Base-by-base conservation (phyloP, 2,113 vertebrate genomes). In the Nyctibius bracteatus region DNA sequence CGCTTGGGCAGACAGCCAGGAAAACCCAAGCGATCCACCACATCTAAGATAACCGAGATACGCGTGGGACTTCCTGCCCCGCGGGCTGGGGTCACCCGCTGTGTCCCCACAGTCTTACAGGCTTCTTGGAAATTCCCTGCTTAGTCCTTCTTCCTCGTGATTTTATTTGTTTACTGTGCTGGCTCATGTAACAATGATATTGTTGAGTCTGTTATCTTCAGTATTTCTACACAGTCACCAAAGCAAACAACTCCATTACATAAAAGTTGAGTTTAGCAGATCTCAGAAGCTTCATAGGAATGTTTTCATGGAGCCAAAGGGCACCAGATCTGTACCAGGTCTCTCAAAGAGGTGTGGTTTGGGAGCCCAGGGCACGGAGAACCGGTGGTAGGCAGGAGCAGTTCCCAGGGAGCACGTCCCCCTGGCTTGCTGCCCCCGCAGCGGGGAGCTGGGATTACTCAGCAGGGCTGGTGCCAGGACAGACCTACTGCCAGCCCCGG, bases 51-150 rank as follows among this genome's bases (percentile, higher is more conserved):
- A 46, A 35, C 0, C 21, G 70, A 81, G 52, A 66, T 43, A 7
- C 1, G 15, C 0, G 1, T 68, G 78, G 70, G 39, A 22, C 89
- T 74, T 90, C 81, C 88, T 92, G 80, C 74, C n/a, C 59, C 31
- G 30, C 24, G 15, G 65, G 19, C 83, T 43, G 51, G 57, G 39
- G 35, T 95, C 91, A 61, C 39, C 52, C 63, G 5, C 43, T 24
- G 3, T 5, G 7, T 78, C 35, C 52, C 25, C 18, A 35, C 58
- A 65, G 14, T 22, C 16, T 6, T 82, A 12, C 21, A 9, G 27
- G 37, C 62, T 82, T 90, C 71, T 94, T 16, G 41, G 71, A 90
- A 92, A 55, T 83, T 39, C 57, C 47, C 33, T 39, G 52, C 65
- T 35, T 28, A 31, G 80, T 75, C 33, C n/a, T 92, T 86, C 31